Conservation (phyloP, 2,797 vertebrate species). For the Scyliorhinus canicula region DNA sequence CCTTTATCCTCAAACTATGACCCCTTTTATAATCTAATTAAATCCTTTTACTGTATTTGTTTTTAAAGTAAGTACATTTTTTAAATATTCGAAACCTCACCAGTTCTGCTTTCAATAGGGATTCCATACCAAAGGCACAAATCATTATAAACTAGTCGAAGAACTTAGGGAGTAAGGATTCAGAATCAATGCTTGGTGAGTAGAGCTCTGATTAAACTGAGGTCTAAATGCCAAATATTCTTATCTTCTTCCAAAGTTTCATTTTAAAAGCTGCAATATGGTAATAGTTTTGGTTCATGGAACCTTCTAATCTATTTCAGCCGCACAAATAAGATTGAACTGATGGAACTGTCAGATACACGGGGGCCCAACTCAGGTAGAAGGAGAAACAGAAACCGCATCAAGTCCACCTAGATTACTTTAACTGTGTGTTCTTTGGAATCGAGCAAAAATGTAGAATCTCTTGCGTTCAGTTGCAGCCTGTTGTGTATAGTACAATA, state of each 20-base stretch:
- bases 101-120: neutral
- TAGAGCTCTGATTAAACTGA: neutral
- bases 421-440: neutral
- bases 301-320: neutral
- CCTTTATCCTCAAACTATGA: too few relatives aligned
- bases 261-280: neutral
- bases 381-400: neutral
- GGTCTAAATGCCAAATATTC: neutral
- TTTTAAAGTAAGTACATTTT: neutral
- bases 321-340: neutral
- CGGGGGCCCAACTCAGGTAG: neutral
- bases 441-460: neutral
- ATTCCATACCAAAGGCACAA: neutral
- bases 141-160: neutral
- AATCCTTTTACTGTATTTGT: neutral
- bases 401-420: too few relatives aligned
- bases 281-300: neutral
- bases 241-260: neutral
- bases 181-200: neutral
- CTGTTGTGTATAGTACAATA: neutral
- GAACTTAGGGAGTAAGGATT: neutral
- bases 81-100: neutral
- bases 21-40: neutral
- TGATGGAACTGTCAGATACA: neutral
- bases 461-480: neutral